A percentile compares a stretch with the other conserved stretches of the same genome.
phyloP scores from a whole-genome alignment of 2,888 invertebrate species.

The Lochmaea crataegi region DNA sequence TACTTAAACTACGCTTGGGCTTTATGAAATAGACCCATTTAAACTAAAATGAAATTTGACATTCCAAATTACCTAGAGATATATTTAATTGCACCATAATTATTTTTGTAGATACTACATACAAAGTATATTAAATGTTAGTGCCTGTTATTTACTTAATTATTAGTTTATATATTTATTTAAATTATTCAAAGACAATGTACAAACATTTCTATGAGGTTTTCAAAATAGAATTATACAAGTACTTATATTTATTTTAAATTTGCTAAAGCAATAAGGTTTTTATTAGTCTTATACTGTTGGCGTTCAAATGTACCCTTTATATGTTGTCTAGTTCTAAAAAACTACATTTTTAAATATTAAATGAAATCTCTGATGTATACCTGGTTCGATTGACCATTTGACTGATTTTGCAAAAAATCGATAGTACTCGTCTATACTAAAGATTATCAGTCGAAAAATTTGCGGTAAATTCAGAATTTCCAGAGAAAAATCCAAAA shows the following conservation, averaged over 20 bases:
- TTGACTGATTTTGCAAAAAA: no score
- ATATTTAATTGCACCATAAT: conserved; percentile 15
- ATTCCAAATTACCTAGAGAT: conserved; percentile 27
- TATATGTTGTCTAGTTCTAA: neutral
- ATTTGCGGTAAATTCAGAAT: no score
- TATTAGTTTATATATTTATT: conserved; percentile 16
- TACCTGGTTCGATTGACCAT: no score
- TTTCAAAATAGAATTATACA: conserved; percentile 10
- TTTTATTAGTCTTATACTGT: neutral
- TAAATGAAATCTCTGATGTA: no score
- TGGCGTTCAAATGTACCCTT: neutral
- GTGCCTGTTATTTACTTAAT: conserved; percentile 22
- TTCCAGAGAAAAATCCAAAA: no score
- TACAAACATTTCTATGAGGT: conserved; percentile 20
- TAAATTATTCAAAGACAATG: conserved; percentile 17
- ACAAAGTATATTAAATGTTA: conserved; percentile 33
- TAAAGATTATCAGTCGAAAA: no score
- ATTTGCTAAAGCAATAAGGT: neutral
- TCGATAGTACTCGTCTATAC: no score
- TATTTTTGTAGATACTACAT: conserved; percentile 31
- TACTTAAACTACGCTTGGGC: conserved; percentile 17
- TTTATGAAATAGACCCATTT: conserved; percentile 12
- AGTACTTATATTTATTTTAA: neutral
- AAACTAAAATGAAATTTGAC: conserved; percentile 16
- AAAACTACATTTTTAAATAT: neutral